These are phyloP conservation scores for Mirounga angustirostris DNA, from an alignment of 2,113 vertebrate species.

Conservation along the genomic window DNA sequence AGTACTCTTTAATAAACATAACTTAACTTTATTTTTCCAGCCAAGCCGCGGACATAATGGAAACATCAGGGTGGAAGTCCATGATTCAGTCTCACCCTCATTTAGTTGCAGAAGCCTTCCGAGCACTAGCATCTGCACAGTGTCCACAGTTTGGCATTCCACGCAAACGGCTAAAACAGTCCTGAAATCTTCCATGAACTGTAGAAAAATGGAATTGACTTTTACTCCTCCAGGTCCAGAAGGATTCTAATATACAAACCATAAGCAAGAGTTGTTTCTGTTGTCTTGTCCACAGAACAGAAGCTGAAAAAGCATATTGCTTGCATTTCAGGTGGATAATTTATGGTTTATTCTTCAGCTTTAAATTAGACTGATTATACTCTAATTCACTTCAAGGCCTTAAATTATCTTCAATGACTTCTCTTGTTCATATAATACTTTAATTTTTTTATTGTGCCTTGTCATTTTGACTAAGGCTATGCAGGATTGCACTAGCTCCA, in stretches of 20 bases:
- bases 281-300: conserved; percentile 89
- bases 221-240: conserved; percentile 89
- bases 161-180: conserved; percentile 99
- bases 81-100: conserved; percentile 99
- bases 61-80: conserved; percentile 99
- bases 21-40: conserved; percentile 90
- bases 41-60: conserved; percentile 98
- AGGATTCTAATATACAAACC: conserved; percentile 90
- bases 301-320: conserved; percentile 88
- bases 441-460: conserved; percentile 95
- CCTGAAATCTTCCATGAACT: conserved; percentile 92
- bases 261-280: conserved; percentile 87
- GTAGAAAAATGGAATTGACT: conserved; percentile 89
- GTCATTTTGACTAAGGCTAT: conserved; percentile 97
- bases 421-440: conserved; percentile 91
- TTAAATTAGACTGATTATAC: conserved; percentile 93
- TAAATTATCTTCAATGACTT: conserved; percentile 96
- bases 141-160: conserved; percentile 98
- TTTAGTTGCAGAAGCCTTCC: conserved; percentile 99
- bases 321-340: conserved; percentile 91
- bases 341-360: conserved; percentile 93
- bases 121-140: conserved; percentile 97
- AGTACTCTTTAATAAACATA: conserved; percentile 51
- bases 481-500: conserved; percentile 99
- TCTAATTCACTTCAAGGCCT: conserved; percentile 96